Evolutionary conservation across 2,797 vertebrate species (phyloP).

Genomic region (Melanotaenia boesemani): DNA sequence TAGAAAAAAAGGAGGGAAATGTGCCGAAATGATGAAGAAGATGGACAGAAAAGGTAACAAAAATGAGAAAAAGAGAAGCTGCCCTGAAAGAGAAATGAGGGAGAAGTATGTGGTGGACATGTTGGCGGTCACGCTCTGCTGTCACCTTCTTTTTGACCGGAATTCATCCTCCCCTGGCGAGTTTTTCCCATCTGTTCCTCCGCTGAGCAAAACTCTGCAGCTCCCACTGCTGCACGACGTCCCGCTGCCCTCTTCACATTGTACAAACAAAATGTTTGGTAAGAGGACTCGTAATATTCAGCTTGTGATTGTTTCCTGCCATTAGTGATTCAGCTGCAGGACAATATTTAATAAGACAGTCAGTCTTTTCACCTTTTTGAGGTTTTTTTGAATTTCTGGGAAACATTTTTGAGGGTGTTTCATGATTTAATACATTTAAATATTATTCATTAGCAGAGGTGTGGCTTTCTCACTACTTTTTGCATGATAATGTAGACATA

Average conservation of each 20-base stretch:
- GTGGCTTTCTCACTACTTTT: not conserved
- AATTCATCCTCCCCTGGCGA: slow-evolving; percentile 80
- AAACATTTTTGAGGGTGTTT: not conserved
- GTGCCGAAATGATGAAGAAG: not conserved
- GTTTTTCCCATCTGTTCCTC: slow-evolving; percentile 85
- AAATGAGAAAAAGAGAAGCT: not conserved
- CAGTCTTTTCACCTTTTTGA: no score
- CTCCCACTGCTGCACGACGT: slow-evolving; percentile 61
- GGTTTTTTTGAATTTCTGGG: not conserved
- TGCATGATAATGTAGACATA: not conserved
- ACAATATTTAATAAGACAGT: not conserved
- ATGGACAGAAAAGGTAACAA: not conserved
- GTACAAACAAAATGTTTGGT: not conserved
- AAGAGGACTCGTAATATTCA: not conserved
- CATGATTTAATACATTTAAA: not conserved
- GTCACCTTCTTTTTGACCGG: slow-evolving; percentile 86
- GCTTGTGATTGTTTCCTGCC: not conserved
- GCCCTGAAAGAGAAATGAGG: not conserved
- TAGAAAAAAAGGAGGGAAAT: not conserved
- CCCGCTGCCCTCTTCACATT: slow-evolving; percentile 22
- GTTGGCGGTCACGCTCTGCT: slow-evolving; percentile 83
- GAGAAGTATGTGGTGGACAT: slow-evolving; percentile 78
- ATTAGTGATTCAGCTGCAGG: not conserved
- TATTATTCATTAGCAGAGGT: not conserved
- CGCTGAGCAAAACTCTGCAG: slow-evolving; percentile 63